Percentiles rank a stretch among this genome's conserved stretches.
These are phyloP conservation scores for Cephus cinctus DNA, from an alignment of 1,140 invertebrate genomes.

Conservation along the genomic window DNA sequence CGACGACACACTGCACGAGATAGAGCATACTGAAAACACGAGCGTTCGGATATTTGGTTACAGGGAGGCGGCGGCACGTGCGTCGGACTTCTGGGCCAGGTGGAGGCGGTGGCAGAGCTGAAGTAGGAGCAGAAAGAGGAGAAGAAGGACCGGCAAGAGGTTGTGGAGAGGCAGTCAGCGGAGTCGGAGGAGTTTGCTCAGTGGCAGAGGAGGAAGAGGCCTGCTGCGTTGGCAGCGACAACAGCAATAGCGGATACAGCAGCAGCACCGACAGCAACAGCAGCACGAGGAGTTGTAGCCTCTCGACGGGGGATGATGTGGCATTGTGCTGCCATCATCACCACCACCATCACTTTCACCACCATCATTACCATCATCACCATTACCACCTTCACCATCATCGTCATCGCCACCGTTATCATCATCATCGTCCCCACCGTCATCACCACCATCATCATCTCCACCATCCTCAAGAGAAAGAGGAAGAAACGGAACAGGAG, in stretches of 20 bases:
- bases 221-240: slow-evolving; percentile 7
- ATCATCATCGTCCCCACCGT: slow-evolving; percentile 17
- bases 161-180: no score
- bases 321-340: slow-evolving; percentile 3
- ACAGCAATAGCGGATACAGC: slow-evolving; percentile 12
- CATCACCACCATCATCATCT: slow-evolving; percentile 18
- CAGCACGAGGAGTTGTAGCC: no score
- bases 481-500: slow-evolving; percentile 6
- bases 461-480: slow-evolving; percentile 7
- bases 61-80: slow-evolving; percentile 55
- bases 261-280: slow-evolving; percentile 14
- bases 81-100: slow-evolving; percentile 42
- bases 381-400: slow-evolving; percentile 16
- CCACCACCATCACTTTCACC: slow-evolving; percentile 12
- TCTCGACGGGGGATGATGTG: no score
- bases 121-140: slow-evolving; percentile 12
- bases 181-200: no score
- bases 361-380: slow-evolving; percentile 10
- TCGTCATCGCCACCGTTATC: slow-evolving; percentile 17
- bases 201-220: no score
- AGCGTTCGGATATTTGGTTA: slow-evolving; percentile 48
- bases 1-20: no score
- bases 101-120: slow-evolving; percentile 24
- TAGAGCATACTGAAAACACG: slow-evolving; percentile 39
- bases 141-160: slow-evolving; percentile 11